Base-by-base conservation (phyloP, 1,140 invertebrate species). In the Pemphigus obesinymphae region DNA sequence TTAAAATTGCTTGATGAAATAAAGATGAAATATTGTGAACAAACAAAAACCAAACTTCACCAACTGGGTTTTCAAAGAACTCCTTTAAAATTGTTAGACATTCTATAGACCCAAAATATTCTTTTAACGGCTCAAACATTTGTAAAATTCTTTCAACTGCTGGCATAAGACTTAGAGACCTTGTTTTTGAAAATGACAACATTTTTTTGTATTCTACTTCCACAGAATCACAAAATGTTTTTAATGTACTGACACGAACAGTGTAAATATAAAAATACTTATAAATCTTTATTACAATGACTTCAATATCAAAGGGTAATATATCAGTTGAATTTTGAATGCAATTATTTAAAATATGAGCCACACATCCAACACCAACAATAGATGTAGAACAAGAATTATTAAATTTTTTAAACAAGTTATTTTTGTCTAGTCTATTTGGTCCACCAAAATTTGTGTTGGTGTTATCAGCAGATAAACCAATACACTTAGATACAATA, bases 391-490 rank as follows among this genome's bases (percentile, higher is more conserved):
- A 58, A 48, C 40, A 29, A 7, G 23, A 29, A 29, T 45, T 6
- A 17, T 13, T 48, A 29, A 72, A 72, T 72, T 45, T 72, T 45
- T 45, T 29, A 7, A 72, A 72, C 8, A 48, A 29, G 4, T 45
- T 72, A 15, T 48, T 72, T 29, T 72, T 48, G 1, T 13, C 43
- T 45, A 43, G 23, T 45, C 23, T 72, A 17, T 72, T 45, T 10
- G 82, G 61, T 3, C 84, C 84, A 29, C 85, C 85, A 83, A 85
- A 85, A 76, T 86, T 86, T 13, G 83, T 84, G 70, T 86, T 86
- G 2, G 83, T 83, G 66, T 86, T 86, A 70, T 86, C 86, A 55
- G 81, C 86, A 66, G 83, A 84, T 68, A 85, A 85, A 58, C 83
- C 75, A 85, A 82, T 61, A 85, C 15, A 84, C 85, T 86, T 53